Evolutionary conservation across 1,140 invertebrate species (phyloP).

Genomic region (Aphaenogaster ashmeadi): DNA sequence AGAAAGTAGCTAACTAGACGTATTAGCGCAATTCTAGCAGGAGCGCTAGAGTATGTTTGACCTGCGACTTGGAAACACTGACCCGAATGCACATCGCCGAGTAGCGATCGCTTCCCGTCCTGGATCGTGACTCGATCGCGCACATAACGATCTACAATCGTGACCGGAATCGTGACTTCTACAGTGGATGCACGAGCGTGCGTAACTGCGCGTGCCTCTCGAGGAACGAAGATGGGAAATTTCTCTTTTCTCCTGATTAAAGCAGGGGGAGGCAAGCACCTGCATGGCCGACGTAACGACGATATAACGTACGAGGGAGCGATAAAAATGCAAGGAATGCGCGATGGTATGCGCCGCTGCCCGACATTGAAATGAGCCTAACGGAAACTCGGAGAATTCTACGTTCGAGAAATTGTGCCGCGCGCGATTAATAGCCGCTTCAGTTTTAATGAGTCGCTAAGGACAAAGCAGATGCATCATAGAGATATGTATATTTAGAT

Average conservation of each 20-base stretch:
- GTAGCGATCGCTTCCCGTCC: constrained; percentile 69
- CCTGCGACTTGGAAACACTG: constrained; percentile 44
- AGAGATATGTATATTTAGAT: not conserved
- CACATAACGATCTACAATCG: constrained; percentile 65
- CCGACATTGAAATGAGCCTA: constrained; percentile 37
- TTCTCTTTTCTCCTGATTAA: constrained; percentile 57
- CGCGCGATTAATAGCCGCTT: not conserved
- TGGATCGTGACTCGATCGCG: constrained; percentile 79
- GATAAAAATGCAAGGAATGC: constrained; percentile 52
- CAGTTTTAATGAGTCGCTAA: not conserved
- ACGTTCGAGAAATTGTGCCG: constrained; percentile 33
- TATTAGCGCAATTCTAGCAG: not conserved
- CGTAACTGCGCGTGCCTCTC: constrained; percentile 26
- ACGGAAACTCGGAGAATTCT: constrained; percentile 31
- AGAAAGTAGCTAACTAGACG: not conserved
- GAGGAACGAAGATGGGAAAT: constrained; percentile 12
- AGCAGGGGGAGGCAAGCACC: not conserved
- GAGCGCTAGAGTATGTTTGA: not conserved
- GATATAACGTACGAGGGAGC: constrained; percentile 6
- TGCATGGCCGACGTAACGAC: constrained; percentile 15
- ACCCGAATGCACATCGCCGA: constrained; percentile 34
- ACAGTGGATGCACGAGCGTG: constrained; percentile 27
- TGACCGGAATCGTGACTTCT: constrained; percentile 66
- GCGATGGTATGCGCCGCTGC: not conserved
- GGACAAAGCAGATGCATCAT: not conserved